A percentile compares a stretch with the other conserved stretches of the same genome.
Conservation (phyloP, 92 coral and sea anemone species). For the Porites rus region DNA sequence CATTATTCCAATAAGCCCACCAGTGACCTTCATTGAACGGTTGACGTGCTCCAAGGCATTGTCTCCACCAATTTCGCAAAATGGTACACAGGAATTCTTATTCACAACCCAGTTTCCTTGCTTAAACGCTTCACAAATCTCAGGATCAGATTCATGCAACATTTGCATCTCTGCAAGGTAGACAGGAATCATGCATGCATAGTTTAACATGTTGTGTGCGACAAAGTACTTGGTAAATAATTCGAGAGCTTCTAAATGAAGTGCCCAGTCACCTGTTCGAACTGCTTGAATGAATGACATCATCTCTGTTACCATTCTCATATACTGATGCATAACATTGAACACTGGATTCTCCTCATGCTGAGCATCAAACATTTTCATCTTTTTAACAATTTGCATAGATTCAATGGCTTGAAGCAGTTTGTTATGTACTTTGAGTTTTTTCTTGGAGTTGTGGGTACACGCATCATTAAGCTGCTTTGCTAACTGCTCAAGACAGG, state of each 20-base stretch:
- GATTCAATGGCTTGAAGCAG: slow-evolving; percentile 31
- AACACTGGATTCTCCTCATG: slow-evolving; percentile 54
- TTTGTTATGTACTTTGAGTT: slow-evolving; percentile 2
- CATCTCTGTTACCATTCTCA: slow-evolving; percentile 66
- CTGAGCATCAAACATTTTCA: slow-evolving; percentile 53
- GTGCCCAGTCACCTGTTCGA: slow-evolving; percentile 65
- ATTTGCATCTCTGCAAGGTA: slow-evolving; percentile 52
- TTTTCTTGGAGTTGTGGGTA: background rate
- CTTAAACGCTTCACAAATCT: slow-evolving; percentile 47
- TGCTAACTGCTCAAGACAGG: slow-evolving; percentile 21
- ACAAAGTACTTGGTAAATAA: slow-evolving; percentile 63
- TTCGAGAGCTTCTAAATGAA: slow-evolving; percentile 55
- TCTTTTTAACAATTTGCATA: slow-evolving; percentile 41
- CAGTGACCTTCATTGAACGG: slow-evolving; percentile 69
- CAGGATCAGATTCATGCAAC: slow-evolving; percentile 26
- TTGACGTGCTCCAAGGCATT: slow-evolving; percentile 11
- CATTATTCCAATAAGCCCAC: slow-evolving; percentile 63
- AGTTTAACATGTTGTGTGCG: slow-evolving; percentile 53
- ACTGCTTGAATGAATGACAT: slow-evolving; percentile 61
- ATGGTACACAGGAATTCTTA: slow-evolving; percentile 51
- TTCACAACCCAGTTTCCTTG: slow-evolving; percentile 70
- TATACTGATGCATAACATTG: slow-evolving; percentile 56
- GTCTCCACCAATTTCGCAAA: slow-evolving; percentile 21
- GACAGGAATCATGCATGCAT: slow-evolving; percentile 57
- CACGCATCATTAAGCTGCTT: slow-evolving; percentile 22